Evolutionary conservation across 2,888 invertebrate genomes (phyloP).

Genomic region (Halictus quadricinctus): DNA sequence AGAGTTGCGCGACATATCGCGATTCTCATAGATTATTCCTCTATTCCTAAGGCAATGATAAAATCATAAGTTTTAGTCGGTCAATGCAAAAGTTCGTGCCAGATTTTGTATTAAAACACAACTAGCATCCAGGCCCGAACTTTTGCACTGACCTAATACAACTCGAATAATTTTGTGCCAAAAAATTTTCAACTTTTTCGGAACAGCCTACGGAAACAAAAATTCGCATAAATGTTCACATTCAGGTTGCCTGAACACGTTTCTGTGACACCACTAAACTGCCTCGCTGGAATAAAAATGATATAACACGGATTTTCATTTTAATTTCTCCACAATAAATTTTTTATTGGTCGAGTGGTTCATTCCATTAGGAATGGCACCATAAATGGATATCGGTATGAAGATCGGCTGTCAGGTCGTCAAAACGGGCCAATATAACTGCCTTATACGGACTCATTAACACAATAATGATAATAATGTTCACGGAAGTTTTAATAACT

Average conservation of each 20-base stretch:
- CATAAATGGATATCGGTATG: neutral
- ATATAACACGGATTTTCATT: too few species aligned
- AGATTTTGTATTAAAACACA: too few species aligned
- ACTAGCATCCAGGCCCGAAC: too few species aligned
- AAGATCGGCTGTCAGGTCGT: too few species aligned
- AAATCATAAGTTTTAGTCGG: neutral
- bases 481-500: neutral
- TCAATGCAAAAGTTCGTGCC: neutral
- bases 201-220: too few species aligned
- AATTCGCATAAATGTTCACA: too few species aligned
- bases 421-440: neutral
- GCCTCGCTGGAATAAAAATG: too few species aligned
- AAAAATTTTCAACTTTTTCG: too few species aligned
- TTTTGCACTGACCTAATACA: neutral
- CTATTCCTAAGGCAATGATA: neutral
- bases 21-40: neutral
- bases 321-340: neutral
- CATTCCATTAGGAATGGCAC: neutral
- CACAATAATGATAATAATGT: neutral
- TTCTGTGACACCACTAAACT: neutral
- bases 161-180: neutral
- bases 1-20: too few species aligned
- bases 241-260: too few species aligned
- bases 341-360: fast-evolving
- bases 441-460: too few species aligned